phyloP scores from a whole-genome alignment of 1,140 invertebrate genomes.

The Drosophila auraria region DNA sequence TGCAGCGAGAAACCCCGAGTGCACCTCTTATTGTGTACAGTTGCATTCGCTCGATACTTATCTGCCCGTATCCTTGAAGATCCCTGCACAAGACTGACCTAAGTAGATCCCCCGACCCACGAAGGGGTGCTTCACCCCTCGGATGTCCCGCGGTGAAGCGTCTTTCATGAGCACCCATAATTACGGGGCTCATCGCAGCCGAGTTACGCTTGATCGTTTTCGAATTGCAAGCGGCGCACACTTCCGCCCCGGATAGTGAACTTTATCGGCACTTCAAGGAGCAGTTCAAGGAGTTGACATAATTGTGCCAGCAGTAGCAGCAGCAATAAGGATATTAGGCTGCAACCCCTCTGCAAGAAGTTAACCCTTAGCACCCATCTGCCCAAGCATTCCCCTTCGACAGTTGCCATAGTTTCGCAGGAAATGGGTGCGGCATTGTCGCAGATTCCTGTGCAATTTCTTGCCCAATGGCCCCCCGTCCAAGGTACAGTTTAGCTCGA shows the following conservation, averaged over 20 bases:
- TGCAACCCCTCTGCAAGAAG: conserved; percentile 45
- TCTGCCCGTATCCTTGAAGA: conserved; percentile 45
- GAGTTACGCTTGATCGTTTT: conserved; percentile 81
- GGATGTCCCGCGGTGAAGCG: conserved; percentile 55
- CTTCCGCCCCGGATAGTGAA: conserved; percentile 56
- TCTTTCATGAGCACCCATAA: conserved; percentile 66
- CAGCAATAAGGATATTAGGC: conserved; percentile 4
- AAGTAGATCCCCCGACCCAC: conserved; percentile 1
- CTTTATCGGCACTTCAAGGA: conserved; percentile 55
- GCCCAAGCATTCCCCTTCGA: conserved; percentile 9
- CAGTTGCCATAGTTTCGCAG: conserved; percentile 52
- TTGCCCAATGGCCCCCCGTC: conserved; percentile 17
- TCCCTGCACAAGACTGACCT: conserved; percentile 17
- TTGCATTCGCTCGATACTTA: conserved; percentile 25
- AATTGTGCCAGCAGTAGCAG: conserved; percentile 71
- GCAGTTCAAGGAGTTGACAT: conserved; percentile 78
- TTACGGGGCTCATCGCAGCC: conserved; percentile 62
- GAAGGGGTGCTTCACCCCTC: conserved; percentile 20
- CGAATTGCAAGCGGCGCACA: conserved; percentile 71
- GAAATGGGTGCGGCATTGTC: conserved; percentile 63
- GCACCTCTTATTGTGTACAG: conserved; percentile 24
- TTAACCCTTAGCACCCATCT: conserved; percentile 62
- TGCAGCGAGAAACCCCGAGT: conserved; percentile 13
- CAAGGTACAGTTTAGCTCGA: conserved; percentile 60
- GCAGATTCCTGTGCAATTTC: conserved; percentile 54